These are phyloP conservation scores for Maylandia zebra DNA, from an alignment of 2,113 vertebrate species.

Conservation along the genomic window DNA sequence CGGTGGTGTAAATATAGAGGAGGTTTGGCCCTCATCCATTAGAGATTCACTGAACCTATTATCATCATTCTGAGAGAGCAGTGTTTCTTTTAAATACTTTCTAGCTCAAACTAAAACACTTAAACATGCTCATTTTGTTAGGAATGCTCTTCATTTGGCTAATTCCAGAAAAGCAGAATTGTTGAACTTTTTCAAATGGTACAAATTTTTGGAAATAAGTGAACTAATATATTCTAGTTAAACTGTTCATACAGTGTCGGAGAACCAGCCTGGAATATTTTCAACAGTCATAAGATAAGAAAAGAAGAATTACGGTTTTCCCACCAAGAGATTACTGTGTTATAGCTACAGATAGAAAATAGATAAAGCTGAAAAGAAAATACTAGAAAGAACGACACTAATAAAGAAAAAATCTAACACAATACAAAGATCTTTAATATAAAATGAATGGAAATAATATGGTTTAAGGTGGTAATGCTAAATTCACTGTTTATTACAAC, in stretches of 20 bases:
- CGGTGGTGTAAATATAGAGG: background rate
- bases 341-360: background rate
- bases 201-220: background rate
- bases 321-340: background rate
- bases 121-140: background rate
- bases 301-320: accelerated
- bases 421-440: background rate
- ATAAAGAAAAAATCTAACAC: background rate
- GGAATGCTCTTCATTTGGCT: background rate
- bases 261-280: background rate
- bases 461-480: background rate
- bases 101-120: background rate
- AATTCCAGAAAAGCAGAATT: background rate
- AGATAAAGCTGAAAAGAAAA: background rate
- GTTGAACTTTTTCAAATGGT: background rate
- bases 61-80: background rate
- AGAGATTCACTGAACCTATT: background rate
- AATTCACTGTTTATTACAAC: background rate
- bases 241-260: background rate
- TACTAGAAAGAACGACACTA: background rate
- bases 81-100: background rate
- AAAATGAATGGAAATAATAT: background rate
- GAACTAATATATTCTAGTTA: background rate
- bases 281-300: background rate
- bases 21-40: background rate